Base-by-base conservation (phyloP, 1,140 invertebrate genomes). In the Meteorus sp. region DNA sequence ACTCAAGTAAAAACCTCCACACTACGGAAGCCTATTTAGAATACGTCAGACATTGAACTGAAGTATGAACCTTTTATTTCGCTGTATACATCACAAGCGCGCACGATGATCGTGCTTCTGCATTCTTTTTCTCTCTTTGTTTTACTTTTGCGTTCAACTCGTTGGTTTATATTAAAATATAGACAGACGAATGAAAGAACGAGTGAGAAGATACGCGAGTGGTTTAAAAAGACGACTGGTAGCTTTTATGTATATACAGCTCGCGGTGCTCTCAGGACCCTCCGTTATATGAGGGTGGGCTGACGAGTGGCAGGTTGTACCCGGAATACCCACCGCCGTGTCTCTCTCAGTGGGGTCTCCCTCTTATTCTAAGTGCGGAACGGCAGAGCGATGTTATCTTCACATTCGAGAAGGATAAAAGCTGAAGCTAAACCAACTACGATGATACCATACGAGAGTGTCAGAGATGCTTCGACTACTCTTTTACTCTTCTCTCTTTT, bases 261-360 rank as follows among this genome's bases (percentile, higher is more conserved):
- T 44, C 8, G 15, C 35, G 9, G 9, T 35, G 22, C 19, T 33
- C 29, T 41, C 47, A 44, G 54, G 23, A 17, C 43, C 22, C 27
- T 31, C 11, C 19, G 50, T 59, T 56, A 61, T 61, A 69, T 59
- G 63, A 75, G 74, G 74, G 75, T 77, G 74, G 70, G 62, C 74
- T 61, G 75, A 74, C 72, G 74, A 77, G 73, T 76, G 74, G 73
- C 70, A 77, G 70, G 72, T 75, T 74, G 70, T 74, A 73, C 67
- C 72, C 70, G 69, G 74, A 75, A 77, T 77, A 74, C 68, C 73
- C 72, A 73, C 73, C 72, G 71, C 66, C 67, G 71, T 70, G 72
- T 61, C 62, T 70, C 63, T 61, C 64, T 66, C 75, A 75, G 74
- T 75, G 67, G 73, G 74, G 66, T 73, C 67, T 71, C 71, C 59